Evolutionary conservation across 2,113 vertebrate species (phyloP).

Genomic region (Petrocephalus zakoni): DNA sequence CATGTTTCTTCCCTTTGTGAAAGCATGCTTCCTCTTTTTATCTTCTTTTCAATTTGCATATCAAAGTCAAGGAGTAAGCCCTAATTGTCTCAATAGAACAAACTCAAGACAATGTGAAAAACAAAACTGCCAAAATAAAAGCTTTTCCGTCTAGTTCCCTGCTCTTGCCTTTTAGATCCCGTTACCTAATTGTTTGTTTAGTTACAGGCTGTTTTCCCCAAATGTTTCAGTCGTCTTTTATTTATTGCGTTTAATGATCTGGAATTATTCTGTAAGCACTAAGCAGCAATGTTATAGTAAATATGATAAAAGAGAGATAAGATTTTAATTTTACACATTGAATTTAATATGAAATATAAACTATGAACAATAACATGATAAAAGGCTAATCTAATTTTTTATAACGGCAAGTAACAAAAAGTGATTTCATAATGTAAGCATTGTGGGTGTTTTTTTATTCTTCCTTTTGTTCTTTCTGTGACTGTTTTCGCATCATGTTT

Average conservation of each 20-base stretch:
- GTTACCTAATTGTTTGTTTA: constrained; percentile 32
- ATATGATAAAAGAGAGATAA: constrained; percentile 13
- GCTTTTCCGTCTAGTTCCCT: constrained; percentile 31
- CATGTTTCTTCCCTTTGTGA: constrained; percentile 61
- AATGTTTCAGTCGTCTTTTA: constrained; percentile 14
- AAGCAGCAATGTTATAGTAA: background rate
- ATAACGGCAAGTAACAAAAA: background rate
- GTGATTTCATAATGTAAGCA: background rate
- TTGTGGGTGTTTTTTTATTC: background rate
- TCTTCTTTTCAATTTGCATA: constrained; percentile 62
- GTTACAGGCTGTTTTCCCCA: constrained; percentile 23
- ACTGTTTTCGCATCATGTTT: background rate
- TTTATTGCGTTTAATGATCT: constrained; percentile 26
- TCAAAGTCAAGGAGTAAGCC: constrained; percentile 65
- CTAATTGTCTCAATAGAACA: constrained; percentile 58
- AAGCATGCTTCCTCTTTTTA: constrained; percentile 51
- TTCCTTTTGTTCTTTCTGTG: background rate
- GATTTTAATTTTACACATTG: background rate
- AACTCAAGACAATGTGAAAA: constrained; percentile 44
- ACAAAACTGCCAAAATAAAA: constrained; percentile 47
- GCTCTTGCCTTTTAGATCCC: background rate
- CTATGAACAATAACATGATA: background rate
- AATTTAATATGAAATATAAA: background rate
- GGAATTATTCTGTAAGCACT: constrained; percentile 27
- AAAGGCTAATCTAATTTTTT: background rate